Evolutionary conservation across 1,140 invertebrate species (phyloP).

Genomic region (Pristionchus pacificus): DNA sequence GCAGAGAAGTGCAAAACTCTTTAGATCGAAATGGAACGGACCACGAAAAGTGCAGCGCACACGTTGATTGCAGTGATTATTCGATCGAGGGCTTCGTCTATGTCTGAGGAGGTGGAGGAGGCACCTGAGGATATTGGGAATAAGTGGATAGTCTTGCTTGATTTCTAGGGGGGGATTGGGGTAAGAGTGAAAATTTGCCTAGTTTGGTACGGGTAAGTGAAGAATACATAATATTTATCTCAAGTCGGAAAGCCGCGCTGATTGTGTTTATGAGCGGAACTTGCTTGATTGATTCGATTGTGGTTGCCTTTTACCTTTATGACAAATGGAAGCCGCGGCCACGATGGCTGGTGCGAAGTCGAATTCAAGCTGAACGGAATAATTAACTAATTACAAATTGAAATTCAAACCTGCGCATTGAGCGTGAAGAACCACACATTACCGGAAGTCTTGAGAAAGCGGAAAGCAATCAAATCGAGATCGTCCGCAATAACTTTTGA

Average conservation of each 20-base stretch:
- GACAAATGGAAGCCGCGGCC: too few relatives aligned
- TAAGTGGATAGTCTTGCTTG: too few relatives aligned
- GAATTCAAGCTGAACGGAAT: neutral
- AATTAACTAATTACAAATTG: neutral
- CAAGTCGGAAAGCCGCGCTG: neutral
- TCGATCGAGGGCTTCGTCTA: neutral
- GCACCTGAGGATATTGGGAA: too few relatives aligned
- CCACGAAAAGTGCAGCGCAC: neutral
- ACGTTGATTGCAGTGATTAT: neutral
- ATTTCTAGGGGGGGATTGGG: too few relatives aligned
- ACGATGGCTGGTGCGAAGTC: neutral
- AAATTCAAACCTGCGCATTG: neutral
- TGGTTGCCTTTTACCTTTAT: too few relatives aligned
- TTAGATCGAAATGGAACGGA: neutral
- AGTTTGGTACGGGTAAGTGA: neutral
- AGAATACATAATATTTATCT: neutral
- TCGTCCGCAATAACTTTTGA: neutral
- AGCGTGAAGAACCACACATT: neutral
- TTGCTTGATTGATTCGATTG: neutral
- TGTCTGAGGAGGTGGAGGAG: too few relatives aligned
- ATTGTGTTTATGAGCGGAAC: neutral
- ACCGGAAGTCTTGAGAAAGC: neutral
- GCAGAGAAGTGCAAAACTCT: neutral
- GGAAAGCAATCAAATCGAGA: neutral
- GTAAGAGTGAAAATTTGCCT: too few relatives aligned